A percentile compares a stretch with the other conserved stretches of the same genome.
Evolutionary conservation across 2,888 invertebrate species (phyloP).

Genomic region (Cylindroiulus punctatus): DNA sequence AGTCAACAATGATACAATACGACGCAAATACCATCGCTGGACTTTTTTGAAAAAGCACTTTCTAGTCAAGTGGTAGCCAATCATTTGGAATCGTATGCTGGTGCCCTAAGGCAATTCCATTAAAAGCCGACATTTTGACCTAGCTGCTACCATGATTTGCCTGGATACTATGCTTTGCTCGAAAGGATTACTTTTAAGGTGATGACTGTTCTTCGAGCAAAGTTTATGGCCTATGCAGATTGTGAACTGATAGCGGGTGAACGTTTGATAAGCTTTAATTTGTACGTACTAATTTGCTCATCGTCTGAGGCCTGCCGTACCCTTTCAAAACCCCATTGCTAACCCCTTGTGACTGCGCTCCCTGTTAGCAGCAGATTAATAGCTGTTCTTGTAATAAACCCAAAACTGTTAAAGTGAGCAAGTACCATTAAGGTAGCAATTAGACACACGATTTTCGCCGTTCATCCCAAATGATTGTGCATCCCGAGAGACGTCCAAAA

Average conservation of each 20-base stretch:
- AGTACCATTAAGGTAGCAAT: slow-evolving; percentile 32
- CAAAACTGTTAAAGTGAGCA: slow-evolving; percentile 32
- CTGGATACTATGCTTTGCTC: neutral
- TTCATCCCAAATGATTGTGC: slow-evolving; percentile 14
- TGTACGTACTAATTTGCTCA: slow-evolving; percentile 5
- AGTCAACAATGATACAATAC: no score
- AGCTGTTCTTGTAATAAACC: slow-evolving; percentile 32
- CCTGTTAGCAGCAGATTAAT: slow-evolving; percentile 32
- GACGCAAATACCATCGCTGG: no score
- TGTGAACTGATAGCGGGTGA: neutral
- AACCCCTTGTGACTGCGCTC: slow-evolving; percentile 13
- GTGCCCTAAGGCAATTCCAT: neutral
- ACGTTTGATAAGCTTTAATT: slow-evolving; percentile 18
- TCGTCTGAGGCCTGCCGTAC: slow-evolving; percentile 2
- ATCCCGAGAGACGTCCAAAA: slow-evolving; percentile 2
- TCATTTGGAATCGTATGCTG: neutral
- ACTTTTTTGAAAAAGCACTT: no score
- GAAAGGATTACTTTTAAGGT: slow-evolving; percentile 25
- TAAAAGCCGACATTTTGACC: neutral
- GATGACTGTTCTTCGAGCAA: slow-evolving; percentile 26
- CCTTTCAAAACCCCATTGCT: neutral
- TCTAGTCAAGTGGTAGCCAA: neutral
- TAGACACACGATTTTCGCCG: slow-evolving; percentile 11
- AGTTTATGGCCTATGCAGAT: slow-evolving; percentile 26
- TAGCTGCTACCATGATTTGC: no score